Evolutionary conservation across 2,888 invertebrate genomes (phyloP).

Genomic region (Pristionchus maxplancki): DNA sequence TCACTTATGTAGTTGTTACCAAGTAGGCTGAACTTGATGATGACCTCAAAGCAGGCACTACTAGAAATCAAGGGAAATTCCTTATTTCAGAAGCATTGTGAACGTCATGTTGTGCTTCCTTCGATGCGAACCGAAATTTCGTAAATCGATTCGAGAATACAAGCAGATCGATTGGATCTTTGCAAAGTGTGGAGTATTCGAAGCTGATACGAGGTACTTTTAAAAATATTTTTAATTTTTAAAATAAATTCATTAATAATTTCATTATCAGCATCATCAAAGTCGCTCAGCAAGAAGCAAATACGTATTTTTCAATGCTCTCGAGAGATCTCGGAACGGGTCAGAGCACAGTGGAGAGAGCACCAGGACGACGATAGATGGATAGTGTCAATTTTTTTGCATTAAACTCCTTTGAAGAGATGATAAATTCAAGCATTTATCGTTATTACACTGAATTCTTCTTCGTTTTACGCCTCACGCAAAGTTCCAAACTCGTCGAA

Average conservation of each 20-base stretch:
- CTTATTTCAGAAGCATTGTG: not conserved
- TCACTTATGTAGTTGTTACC: not conserved
- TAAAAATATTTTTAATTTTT: not conserved
- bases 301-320: not conserved
- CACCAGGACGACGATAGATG: not conserved
- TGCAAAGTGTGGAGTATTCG: not conserved
- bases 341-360: not conserved
- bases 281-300: not conserved
- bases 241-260: not conserved
- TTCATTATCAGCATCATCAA: not conserved
- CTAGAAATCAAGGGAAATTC: not conserved
- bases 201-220: not conserved
- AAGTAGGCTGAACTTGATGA: not conserved
- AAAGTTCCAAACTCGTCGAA: no score
- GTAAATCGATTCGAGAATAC: not conserved
- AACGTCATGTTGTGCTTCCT: not conserved
- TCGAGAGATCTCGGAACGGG: not conserved
- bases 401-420: no score
- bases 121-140: not conserved
- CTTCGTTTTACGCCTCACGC: no score
- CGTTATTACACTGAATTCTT: no score
- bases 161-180: not conserved
- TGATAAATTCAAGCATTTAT: no score
- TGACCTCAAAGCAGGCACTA: not conserved
- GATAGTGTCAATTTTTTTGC: not conserved